Base-by-base conservation (phyloP, 2,797 vertebrate genomes). In the Molothrus aeneus region DNA sequence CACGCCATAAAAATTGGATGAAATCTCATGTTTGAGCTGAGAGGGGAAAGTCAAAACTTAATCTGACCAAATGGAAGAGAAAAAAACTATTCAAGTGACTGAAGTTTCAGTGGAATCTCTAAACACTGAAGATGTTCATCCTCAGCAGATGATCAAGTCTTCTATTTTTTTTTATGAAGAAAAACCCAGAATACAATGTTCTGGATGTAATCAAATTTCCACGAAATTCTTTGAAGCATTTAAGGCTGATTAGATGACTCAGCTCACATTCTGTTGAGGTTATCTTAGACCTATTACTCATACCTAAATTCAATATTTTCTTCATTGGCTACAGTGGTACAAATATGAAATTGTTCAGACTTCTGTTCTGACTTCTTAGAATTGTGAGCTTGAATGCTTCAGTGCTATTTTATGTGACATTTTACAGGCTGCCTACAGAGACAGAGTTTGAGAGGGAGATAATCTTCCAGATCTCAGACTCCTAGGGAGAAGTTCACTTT, bases 181-280 rank as follows among this genome's bases (percentile, higher is more conserved):
- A 73, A 86, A 78, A 21, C 25, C 3, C 29, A 78, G 57, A 86
- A 78, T 60, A 57, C 29, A 56, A 53, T 43, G 32, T 80, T 82
- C 63, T 70, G 2, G 0, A 53, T 31, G 17, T 91, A 94, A 93
- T 80, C 32, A 80, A n/a, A 90, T 88, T 47, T 80, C n/a, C 31
- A 80, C 38, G 45, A 80, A 82, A 64, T 70, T 14, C 75, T 87
- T 80, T 7, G 11, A 85, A 65, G 21, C 19, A 38, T 78, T 90
- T 78, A 81, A 86, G 34, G 42, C 17, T 80, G 32, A 86, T 88
- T 88, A 94, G 77, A 56, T 92, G 50, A 81, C 87, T 81, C 77
- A 83, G 38, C 7, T 86, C 17, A 13, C 64, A 71, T 88, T 80
- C 65, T 42, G 34, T 61, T 45, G 45, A 88, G 86, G 61, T 63